Base-by-base conservation (phyloP, 1,140 invertebrate species). In the Drosophila lacertosa region DNA sequence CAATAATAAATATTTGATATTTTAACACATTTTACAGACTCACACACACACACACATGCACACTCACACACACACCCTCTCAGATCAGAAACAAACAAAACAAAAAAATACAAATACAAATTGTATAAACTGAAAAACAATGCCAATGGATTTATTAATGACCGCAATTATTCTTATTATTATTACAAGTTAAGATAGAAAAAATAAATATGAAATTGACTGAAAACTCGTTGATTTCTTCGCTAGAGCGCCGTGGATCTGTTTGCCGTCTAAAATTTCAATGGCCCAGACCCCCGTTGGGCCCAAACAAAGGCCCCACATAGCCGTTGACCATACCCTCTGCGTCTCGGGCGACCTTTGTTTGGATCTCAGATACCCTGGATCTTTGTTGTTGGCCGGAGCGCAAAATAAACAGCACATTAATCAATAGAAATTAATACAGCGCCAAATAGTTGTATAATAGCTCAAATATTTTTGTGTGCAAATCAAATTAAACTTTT, bases 161-260 rank as follows among this genome's bases (percentile, higher is more conserved):
- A 88, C 81, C 77, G 81, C 77, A 88, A 86, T 86, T 86, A 88
- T 86, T 86, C 81, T 86, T 86, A 88, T 86, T 86, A 86, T 86
- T 86, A 86, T 88, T 81, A 81, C 77, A 71, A 81, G 62, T 67
- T 72, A 71, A 77, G 58, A 81, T 74, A 62, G 50, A 53, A 69
- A 72, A 55, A 63, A 79, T 54, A 60, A 68, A 57, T 67, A 62
- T 29, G 60, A 57, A 24, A 37, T 15, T 26, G 44, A 67, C 48
- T 57, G 53, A 80, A 86, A 74, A 66, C 73, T 60, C 82, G 82
- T 86, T 81, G 81, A 84, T 84, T 86, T 86, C 68, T 74, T 76
- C 63, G 78, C 44, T 53, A 33, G 39, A 51, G 22, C 7, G 47
- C 16, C 33, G 13, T 54, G 47, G 47, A 58, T 58, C 50, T 67